phyloP scores from a whole-genome alignment of 1,140 invertebrate species.

The Drosophila equinoxialis region DNA sequence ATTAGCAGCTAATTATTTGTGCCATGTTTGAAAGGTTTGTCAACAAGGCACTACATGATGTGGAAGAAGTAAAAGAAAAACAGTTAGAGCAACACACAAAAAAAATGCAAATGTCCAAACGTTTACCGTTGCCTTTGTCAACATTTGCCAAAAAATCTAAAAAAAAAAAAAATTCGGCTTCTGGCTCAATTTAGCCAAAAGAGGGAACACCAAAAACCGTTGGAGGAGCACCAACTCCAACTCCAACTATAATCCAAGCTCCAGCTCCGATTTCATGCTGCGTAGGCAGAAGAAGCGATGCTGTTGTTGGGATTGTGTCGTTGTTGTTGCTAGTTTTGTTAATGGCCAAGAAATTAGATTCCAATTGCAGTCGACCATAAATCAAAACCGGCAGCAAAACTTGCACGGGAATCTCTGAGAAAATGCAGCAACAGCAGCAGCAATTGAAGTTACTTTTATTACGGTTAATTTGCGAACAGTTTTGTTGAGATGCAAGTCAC shows the following conservation, averaged over 20 bases:
- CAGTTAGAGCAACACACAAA: constrained; percentile 59
- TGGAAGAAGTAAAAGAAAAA: constrained; percentile 20
- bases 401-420: constrained; percentile 12
- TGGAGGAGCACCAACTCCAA: not conserved
- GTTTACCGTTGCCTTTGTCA: constrained; percentile 72
- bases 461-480: constrained; percentile 80
- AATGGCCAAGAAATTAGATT: constrained; percentile 81
- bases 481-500: constrained; percentile 60
- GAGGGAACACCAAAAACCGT: constrained; percentile 34
- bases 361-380: constrained; percentile 75
- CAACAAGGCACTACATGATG: constrained; percentile 21
- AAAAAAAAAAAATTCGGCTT: not conserved
- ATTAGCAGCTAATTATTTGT: constrained; percentile 75
- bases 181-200: constrained; percentile 1
- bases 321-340: constrained; percentile 68
- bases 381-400: constrained; percentile 59
- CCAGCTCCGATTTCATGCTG: constrained; percentile 20
- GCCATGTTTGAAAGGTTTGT: constrained; percentile 46
- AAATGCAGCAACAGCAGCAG: constrained; percentile 32
- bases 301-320: constrained; percentile 9
- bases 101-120: constrained; percentile 57
- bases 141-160: constrained; percentile 57
- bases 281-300: constrained; percentile 51
- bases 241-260: not conserved
- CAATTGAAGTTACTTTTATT: constrained; percentile 61